Base-by-base conservation (phyloP, 2,113 vertebrate species). In the Acrocephalus arundinaceus region DNA sequence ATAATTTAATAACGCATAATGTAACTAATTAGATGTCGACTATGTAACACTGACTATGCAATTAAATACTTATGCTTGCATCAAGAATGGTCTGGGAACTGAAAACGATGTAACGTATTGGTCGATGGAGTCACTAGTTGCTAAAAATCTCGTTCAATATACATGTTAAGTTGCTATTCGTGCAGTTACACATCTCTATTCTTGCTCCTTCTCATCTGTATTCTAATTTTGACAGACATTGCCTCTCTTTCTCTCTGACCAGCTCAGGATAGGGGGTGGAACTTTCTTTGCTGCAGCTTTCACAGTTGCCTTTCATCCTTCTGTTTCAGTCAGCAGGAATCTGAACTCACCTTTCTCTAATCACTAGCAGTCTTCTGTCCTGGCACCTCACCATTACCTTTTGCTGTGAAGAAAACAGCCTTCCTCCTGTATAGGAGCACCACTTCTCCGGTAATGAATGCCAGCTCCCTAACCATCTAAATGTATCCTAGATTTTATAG, bases 101-200 rank as follows among this genome's bases (percentile, higher is more conserved):
- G 15, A 87, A 79, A 51, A 57, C 0, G 0, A 18, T 14, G 20
- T 9, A 51, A 55, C 1, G 1, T 46, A 16, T 25, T 67, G 45
- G n/a, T 65, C 1, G 0, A 39, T n/a, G 27, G 28, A 48, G 18
- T 25, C 24, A 43, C 10, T 6, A 41, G 28, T 24, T 83, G 24
- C 51, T 79, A 43, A 35, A 67, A 84, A 33, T 68, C 39, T 43
- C 41, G 10, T 43, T 88, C 45, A 33, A 35, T 35, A 31, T n/a
- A 20, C 9, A 5, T n/a, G 16, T 37, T 52, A 58, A 43, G 3
- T 46, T 31, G 21, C 18, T 59, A 21, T 31, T 65, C 8, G 3
- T 43, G 27, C 17, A 28, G 18, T 49, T 75, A 30, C 15, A 24
- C 11, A 8, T 31, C 11, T 54, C 37, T 55, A 11, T 13, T 70